phyloP scores from a whole-genome alignment of 1,140 invertebrate species.

The Branchinecta lynchi region DNA sequence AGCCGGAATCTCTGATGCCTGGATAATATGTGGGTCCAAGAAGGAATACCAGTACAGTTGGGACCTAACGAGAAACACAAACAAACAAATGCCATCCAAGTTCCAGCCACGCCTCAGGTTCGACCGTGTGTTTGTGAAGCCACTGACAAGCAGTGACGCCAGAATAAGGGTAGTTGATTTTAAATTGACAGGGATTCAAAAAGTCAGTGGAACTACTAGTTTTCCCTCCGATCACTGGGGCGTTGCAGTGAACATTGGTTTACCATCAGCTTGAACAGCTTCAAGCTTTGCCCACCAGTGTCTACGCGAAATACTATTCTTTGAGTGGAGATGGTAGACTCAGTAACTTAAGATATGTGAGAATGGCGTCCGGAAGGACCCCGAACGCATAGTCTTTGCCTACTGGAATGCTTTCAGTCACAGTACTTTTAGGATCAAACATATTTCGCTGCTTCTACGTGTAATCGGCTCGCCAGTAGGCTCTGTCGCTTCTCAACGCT shows the following conservation, averaged over 20 bases:
- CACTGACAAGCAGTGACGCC: constrained; percentile 24
- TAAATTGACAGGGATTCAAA: constrained; percentile 41
- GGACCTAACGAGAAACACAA: constrained; percentile 40
- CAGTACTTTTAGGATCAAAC: too few species aligned
- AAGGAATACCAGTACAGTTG: constrained; percentile 41
- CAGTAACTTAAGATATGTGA: too few species aligned
- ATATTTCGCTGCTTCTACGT: too few species aligned
- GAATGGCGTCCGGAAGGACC: too few species aligned
- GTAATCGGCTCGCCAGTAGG: too few species aligned
- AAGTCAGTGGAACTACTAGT: constrained; percentile 34
- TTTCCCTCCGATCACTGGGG: constrained; percentile 50
- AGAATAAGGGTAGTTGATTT: constrained; percentile 34
- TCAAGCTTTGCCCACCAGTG: too few species aligned
- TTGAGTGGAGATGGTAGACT: too few species aligned
- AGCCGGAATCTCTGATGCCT: constrained; percentile 36
- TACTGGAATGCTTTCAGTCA: too few species aligned
- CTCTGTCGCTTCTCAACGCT: too few species aligned
- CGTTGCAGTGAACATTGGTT: constrained; percentile 33
- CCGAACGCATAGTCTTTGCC: too few species aligned
- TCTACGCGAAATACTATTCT: too few species aligned
- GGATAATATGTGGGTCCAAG: constrained; percentile 38
- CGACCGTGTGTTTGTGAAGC: constrained; percentile 39
- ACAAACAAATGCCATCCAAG: constrained; percentile 29
- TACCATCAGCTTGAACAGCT: too few species aligned
- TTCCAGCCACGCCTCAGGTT: constrained; percentile 38